Evolutionary conservation across 2,113 vertebrate genomes (phyloP).

Genomic region (Halcyon senegalensis): DNA sequence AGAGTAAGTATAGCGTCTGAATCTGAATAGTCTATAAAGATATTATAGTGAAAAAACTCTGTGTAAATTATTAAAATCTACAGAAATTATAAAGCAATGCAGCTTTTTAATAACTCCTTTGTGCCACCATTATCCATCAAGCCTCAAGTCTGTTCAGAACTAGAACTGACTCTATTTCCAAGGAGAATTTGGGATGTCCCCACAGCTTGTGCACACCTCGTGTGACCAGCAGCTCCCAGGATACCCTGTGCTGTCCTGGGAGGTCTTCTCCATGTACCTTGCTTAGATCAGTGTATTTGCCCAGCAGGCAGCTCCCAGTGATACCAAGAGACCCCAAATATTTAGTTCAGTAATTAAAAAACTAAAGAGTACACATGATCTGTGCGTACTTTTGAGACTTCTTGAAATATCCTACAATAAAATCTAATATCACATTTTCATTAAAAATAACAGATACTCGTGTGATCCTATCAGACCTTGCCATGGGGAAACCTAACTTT

Average conservation of each 20-base stretch:
- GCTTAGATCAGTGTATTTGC: background rate
- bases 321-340: background rate
- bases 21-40: background rate
- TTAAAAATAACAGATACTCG: background rate
- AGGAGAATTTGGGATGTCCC: background rate
- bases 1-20: background rate
- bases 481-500: background rate
- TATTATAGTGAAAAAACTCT: background rate
- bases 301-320: background rate
- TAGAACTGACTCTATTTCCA: background rate
- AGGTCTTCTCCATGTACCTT: background rate
- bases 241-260: background rate
- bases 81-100: background rate
- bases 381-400: background rate
- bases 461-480: background rate
- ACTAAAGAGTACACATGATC: background rate
- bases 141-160: background rate
- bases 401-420: background rate
- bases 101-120: background rate
- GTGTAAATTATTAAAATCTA: conserved; percentile 2
- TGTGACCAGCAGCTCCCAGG: background rate
- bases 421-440: background rate
- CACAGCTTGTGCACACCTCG: rapidly evolving
- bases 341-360: background rate
- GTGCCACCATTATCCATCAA: background rate